Conservation (phyloP, 2,888 invertebrate genomes). For the Danaus chrysippus region DNA sequence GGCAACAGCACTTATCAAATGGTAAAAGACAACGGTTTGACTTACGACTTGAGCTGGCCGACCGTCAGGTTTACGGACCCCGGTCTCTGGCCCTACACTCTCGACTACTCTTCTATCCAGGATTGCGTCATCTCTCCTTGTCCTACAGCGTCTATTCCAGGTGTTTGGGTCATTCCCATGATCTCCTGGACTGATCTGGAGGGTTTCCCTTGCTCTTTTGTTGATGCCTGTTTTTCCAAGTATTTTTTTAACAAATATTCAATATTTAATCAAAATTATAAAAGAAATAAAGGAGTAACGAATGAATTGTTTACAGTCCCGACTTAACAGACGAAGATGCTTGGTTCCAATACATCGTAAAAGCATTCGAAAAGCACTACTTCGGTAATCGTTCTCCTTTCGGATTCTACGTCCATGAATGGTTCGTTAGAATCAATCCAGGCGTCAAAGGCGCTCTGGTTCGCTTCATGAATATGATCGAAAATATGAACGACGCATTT, state of each 20-base stretch:
- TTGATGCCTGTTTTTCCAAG: constrained; percentile 72
- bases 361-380: constrained; percentile 83
- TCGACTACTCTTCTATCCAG: constrained; percentile 79
- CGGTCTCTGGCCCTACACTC: constrained; percentile 83
- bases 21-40: constrained; percentile 67
- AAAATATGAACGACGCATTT: constrained; percentile 76
- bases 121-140: constrained; percentile 79
- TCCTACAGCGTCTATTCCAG: constrained; percentile 77
- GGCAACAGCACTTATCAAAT: constrained; percentile 80
- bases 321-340: constrained; percentile 56
- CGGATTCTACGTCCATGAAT: constrained; percentile 83
- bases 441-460: constrained; percentile 70
- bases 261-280: constrained; percentile 3
- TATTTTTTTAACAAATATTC: constrained; percentile 49
- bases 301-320: constrained; percentile 40
- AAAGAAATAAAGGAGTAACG: too few relatives aligned
- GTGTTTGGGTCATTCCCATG: constrained; percentile 84
- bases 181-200: constrained; percentile 71
- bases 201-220: constrained; percentile 76
- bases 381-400: constrained; percentile 82
- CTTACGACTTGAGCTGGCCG: constrained; percentile 82
- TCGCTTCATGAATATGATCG: constrained; percentile 77
- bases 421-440: constrained; percentile 70
- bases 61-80: constrained; percentile 58
- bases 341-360: constrained; percentile 77